These are phyloP conservation scores for Ptychadena robeensis DNA, from an alignment of 2,797 vertebrate genomes.

Conservation along the genomic window DNA sequence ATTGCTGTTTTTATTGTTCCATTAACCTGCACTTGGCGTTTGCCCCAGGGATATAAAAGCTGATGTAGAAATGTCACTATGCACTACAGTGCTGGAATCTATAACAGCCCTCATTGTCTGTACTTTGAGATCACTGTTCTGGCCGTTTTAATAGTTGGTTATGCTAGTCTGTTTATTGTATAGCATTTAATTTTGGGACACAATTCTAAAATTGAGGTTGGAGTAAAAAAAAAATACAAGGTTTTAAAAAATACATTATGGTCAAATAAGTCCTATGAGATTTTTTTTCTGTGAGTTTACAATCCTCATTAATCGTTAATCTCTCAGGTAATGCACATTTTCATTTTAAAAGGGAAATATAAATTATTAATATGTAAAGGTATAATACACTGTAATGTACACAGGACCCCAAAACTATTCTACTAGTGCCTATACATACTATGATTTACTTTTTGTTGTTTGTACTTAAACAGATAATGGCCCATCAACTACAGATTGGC, in stretches of 20 bases:
- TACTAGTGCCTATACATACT: no score
- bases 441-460: no score
- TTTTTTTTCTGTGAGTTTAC: no score
- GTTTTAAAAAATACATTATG: no score
- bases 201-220: neutral
- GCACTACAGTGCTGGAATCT: neutral
- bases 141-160: neutral
- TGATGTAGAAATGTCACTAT: neutral
- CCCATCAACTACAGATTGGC: neutral
- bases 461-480: neutral
- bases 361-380: no score
- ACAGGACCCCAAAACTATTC: no score
- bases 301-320: no score
- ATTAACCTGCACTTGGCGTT: conserved; percentile 40
- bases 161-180: neutral
- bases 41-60: conserved; percentile 28
- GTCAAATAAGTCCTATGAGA: no score
- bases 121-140: neutral
- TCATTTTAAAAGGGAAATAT: no score
- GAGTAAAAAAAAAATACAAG: neutral
- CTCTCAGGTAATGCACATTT: no score
- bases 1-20: conserved; percentile 46
- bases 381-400: no score
- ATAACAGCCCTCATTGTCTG: neutral
- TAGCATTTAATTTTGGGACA: neutral